Conservation (phyloP, 1,140 invertebrate species). For the Neotoxoptera formosana region DNA sequence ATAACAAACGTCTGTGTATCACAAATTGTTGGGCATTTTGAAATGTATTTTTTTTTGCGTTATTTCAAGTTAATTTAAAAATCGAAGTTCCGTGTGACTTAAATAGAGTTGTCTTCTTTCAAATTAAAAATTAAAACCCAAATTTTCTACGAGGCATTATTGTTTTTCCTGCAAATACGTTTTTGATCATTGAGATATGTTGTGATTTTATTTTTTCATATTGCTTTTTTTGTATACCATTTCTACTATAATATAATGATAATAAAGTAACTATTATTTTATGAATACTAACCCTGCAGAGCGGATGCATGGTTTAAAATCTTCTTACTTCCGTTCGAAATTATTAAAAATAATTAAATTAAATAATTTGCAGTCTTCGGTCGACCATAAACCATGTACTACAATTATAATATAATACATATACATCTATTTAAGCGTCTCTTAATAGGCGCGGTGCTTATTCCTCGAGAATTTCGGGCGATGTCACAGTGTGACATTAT, state of each 20-base stretch:
- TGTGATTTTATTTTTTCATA: too few relatives aligned
- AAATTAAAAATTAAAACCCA: too few relatives aligned
- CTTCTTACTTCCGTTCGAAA: not conserved
- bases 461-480: constrained; percentile 8
- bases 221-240: not conserved
- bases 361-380: not conserved
- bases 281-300: not conserved
- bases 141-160: too few relatives aligned
- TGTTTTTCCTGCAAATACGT: too few relatives aligned
- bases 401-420: not conserved
- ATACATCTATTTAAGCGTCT: not conserved
- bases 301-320: not conserved
- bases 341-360: not conserved
- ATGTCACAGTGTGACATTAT: not conserved
- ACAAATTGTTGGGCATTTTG: too few relatives aligned
- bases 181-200: too few relatives aligned
- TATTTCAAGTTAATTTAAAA: too few relatives aligned
- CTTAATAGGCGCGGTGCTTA: not conserved
- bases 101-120: too few relatives aligned
- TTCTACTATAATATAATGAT: not conserved
- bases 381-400: not conserved
- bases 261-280: not conserved
- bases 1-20: too few relatives aligned
- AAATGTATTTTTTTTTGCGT: too few relatives aligned
- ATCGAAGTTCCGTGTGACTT: too few relatives aligned